A percentile compares a stretch with the other conserved stretches of the same genome.
Evolutionary conservation across 1,140 invertebrate genomes (phyloP).

Genomic region (Drosophila lowei): DNA sequence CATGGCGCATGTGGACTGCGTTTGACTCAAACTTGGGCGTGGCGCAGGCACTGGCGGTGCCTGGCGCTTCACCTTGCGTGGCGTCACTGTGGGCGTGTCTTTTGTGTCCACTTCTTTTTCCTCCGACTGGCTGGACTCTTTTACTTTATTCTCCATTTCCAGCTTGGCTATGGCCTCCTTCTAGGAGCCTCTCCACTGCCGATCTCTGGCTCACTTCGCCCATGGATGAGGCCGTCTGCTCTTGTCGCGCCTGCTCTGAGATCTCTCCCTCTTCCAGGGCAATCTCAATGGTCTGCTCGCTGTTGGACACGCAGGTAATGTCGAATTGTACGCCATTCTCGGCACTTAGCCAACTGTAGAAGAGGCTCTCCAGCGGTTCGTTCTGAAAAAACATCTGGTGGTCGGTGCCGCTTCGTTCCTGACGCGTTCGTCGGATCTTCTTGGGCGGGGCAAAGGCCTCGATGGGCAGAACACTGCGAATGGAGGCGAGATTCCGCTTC

Average conservation of each 20-base stretch:
- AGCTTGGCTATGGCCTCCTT: conserved; percentile 79
- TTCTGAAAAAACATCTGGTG: conserved; percentile 70
- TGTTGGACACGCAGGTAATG: conserved; percentile 52
- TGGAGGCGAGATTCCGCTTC: conserved; percentile 65
- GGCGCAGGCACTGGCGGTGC: conserved; percentile 65
- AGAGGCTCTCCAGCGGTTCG: conserved; percentile 65
- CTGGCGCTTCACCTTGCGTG: conserved; percentile 45
- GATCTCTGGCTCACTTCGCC: conserved; percentile 58
- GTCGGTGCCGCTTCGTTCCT: conserved; percentile 52
- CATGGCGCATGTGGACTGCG: conserved; percentile 27
- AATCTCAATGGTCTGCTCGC: conserved; percentile 64
- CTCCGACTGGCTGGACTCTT: conserved; percentile 43
- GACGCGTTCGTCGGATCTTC: conserved; percentile 71
- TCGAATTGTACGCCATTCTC: conserved; percentile 72
- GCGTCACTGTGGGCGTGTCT: conserved; percentile 28
- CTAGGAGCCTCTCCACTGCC: conserved; percentile 63
- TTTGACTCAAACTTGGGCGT: conserved; percentile 42
- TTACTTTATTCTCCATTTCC: conserved; percentile 49
- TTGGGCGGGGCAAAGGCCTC: conserved; percentile 77
- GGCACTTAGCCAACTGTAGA: conserved; percentile 72
- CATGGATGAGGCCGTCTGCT: conserved; percentile 12
- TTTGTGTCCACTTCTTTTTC: conserved; percentile 54
- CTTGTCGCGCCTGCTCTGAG: conserved; percentile 18
- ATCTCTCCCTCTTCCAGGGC: conserved; percentile 12
- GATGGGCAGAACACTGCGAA: conserved; percentile 54